Evolutionary conservation across 2,888 invertebrate species (phyloP).

Genomic region (Acanthosepion pharaonis): DNA sequence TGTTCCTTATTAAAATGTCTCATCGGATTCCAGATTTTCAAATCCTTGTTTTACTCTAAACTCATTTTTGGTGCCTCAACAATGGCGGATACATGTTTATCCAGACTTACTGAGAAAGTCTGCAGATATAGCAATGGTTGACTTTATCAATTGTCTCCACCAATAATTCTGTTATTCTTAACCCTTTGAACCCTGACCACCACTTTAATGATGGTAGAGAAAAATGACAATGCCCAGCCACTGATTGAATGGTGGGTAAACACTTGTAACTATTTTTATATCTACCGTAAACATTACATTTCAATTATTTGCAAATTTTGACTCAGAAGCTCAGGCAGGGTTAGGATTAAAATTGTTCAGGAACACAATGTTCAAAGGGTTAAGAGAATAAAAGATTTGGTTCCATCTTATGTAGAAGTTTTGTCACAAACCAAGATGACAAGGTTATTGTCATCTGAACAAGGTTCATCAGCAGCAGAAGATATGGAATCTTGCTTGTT

Average conservation of each 20-base stretch:
- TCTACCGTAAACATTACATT: too few relatives aligned
- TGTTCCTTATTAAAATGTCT: neutral
- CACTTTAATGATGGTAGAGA: too few relatives aligned
- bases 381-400: neutral
- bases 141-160: neutral
- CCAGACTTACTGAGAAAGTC: neutral
- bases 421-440: neutral
- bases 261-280: too few relatives aligned
- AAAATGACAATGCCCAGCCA: too few relatives aligned
- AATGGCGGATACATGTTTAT: neutral
- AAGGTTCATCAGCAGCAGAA: neutral
- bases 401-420: neutral
- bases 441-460: neutral
- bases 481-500: neutral
- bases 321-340: too few relatives aligned
- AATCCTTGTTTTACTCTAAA: neutral
- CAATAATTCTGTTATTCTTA: too few relatives aligned
- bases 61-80: neutral
- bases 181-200: too few relatives aligned
- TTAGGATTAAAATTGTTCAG: too few relatives aligned
- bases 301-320: too few relatives aligned
- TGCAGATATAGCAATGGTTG: neutral
- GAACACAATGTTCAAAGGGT: neutral
- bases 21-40: neutral
- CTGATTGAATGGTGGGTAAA: too few relatives aligned